Conservation (phyloP, 2,113 vertebrate genomes). For the Equus quagga region DNA sequence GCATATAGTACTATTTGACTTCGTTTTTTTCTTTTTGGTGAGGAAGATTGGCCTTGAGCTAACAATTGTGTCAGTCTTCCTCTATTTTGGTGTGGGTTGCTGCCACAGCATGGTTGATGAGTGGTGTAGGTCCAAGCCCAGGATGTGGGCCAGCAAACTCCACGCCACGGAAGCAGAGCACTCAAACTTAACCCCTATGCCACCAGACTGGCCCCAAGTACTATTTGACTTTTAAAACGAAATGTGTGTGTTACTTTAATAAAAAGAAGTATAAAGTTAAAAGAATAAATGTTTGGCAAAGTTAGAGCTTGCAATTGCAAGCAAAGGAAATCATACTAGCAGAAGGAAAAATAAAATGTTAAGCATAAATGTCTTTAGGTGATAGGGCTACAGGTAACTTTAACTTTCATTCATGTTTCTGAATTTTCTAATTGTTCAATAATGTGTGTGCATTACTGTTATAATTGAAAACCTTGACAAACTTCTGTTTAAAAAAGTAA, state of each 20-base stretch:
- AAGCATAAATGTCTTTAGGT: not conserved
- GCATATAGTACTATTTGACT: not conserved
- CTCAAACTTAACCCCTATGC: too few species aligned
- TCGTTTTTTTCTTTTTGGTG: not conserved
- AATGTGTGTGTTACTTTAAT: not conserved
- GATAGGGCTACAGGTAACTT: not conserved
- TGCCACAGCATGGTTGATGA: too few species aligned
- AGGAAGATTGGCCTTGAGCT: too few species aligned
- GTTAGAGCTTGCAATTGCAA: not conserved
- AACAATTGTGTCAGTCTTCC: too few species aligned
- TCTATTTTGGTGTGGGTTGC: too few species aligned
- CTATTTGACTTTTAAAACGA: conserved; percentile 28
- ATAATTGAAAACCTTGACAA: not conserved
- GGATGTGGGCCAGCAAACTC: too few species aligned
- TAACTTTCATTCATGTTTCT: not conserved
- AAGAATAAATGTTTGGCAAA: not conserved
- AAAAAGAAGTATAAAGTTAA: not conserved
- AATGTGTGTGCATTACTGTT: not conserved
- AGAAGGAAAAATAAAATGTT: not conserved
- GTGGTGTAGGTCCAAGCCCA: too few species aligned
- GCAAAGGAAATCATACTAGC: not conserved
- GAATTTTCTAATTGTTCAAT: not conserved
- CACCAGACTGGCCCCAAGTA: too few species aligned
- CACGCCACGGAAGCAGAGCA: too few species aligned
- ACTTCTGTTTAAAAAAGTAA: not conserved